Evolutionary conservation across 2,113 vertebrate species (phyloP).

Genomic region (Hypocryptadius cinnamomeus): DNA sequence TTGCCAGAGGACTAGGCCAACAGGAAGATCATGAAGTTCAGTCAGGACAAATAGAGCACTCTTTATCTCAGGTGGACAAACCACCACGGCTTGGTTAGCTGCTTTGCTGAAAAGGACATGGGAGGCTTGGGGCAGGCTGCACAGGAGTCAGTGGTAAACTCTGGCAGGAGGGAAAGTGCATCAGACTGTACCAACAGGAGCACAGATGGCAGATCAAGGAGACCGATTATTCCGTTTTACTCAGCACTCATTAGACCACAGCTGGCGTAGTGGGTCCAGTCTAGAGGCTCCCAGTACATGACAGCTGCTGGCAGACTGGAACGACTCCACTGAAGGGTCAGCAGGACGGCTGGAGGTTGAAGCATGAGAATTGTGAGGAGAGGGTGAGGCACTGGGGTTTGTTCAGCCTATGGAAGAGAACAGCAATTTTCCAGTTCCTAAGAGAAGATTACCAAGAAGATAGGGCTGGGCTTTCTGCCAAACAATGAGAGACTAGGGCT

Average conservation of each 20-base stretch:
- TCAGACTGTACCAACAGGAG: neutral
- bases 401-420: neutral
- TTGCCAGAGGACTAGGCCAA: neutral
- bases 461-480: neutral
- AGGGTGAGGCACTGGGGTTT: neutral
- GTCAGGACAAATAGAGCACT: neutral
- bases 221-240: neutral
- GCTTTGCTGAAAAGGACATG: neutral
- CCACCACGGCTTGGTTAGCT: neutral
- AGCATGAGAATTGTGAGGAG: neutral
- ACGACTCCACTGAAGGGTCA: neutral
- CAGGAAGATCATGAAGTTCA: neutral
- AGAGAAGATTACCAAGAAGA: neutral
- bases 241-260: neutral
- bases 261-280: neutral
- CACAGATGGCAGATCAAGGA: neutral
- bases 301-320: neutral
- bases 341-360: neutral
- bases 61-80: neutral
- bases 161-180: neutral
- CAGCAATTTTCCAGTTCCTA: neutral
- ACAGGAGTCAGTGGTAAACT: neutral
- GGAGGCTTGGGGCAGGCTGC: neutral
- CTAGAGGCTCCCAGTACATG: neutral
- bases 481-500: neutral